Conservation (phyloP, 2,113 vertebrate species). For the Bettongia penicillata region DNA sequence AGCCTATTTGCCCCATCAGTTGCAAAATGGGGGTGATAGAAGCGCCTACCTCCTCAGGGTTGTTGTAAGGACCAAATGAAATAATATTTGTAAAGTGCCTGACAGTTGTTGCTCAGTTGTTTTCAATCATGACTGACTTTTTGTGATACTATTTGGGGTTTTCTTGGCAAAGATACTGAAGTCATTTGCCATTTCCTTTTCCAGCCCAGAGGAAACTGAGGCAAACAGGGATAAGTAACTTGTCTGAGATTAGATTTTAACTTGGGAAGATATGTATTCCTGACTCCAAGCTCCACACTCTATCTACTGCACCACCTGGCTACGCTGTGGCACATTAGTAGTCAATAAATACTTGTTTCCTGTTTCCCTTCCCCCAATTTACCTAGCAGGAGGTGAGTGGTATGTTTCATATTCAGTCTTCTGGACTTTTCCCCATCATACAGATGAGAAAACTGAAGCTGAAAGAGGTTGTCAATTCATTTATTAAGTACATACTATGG, state of each 20-base stretch:
- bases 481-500: conserved; percentile 19
- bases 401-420: background rate
- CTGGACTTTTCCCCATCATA: background rate
- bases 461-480: background rate
- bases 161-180: background rate
- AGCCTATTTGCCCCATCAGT: background rate
- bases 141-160: background rate
- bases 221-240: too few species aligned
- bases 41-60: too few species aligned
- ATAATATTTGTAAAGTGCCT: too few species aligned
- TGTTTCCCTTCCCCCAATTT: background rate
- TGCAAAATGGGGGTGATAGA: background rate
- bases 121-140: too few species aligned
- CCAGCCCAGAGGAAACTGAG: too few species aligned
- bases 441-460: background rate
- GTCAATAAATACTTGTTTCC: background rate
- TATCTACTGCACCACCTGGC: background rate
- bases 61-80: too few species aligned
- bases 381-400: background rate
- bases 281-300: background rate
- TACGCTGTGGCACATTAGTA: background rate
- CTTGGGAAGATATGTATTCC: background rate
- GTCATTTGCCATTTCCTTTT: too few species aligned
- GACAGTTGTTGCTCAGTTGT: too few species aligned
- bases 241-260: background rate